These are phyloP conservation scores for Agrochola lychnidis DNA, from an alignment of 2,888 invertebrate genomes.

Conservation along the genomic window DNA sequence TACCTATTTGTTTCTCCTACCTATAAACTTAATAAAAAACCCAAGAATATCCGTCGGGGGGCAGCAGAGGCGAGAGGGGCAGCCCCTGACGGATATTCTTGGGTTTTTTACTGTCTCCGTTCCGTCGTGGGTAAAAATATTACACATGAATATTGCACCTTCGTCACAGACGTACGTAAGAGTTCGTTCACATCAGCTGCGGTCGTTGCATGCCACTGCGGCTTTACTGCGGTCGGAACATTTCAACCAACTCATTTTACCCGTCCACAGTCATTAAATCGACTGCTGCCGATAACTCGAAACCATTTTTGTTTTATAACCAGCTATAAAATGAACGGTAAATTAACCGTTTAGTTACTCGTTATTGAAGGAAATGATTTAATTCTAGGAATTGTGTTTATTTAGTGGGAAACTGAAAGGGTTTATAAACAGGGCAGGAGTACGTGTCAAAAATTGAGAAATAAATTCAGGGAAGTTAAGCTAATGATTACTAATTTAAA, in stretches of 20 bases:
- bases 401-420: neutral
- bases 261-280: slow-evolving; percentile 26
- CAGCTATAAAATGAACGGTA: slow-evolving; percentile 13
- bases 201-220: slow-evolving; percentile 44
- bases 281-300: slow-evolving; percentile 3
- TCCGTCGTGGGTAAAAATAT: too few species aligned
- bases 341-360: neutral
- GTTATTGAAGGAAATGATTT: slow-evolving; percentile 16
- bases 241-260: too few species aligned
- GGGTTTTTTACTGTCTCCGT: too few species aligned
- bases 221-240: slow-evolving; percentile 28
- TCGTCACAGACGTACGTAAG: neutral
- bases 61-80: too few species aligned
- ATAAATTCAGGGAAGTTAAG: neutral
- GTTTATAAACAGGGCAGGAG: too few species aligned
- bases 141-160: slow-evolving; percentile 4
- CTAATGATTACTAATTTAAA: too few species aligned
- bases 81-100: too few species aligned
- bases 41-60: too few species aligned
- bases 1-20: too few species aligned
- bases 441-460: too few species aligned
- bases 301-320: slow-evolving; percentile 33
- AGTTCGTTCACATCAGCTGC: slow-evolving; percentile 26
- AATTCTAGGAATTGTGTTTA: slow-evolving; percentile 1
- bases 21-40: too few species aligned